Percentiles rank a stretch among this genome's conserved stretches.
Evolutionary conservation across 2,113 vertebrate species (phyloP).

Genomic region (Noturus placidus): DNA sequence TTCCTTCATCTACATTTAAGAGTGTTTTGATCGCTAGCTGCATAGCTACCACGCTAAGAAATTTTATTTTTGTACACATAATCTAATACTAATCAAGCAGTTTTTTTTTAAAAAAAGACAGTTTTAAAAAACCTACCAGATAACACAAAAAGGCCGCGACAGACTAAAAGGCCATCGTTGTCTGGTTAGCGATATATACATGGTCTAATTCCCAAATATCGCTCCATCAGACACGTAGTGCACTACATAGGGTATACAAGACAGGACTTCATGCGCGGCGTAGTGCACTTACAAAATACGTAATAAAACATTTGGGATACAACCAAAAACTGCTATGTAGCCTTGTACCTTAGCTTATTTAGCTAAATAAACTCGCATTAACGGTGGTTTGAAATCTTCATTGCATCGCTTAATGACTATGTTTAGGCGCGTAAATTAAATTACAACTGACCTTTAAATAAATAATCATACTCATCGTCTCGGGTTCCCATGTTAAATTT

Average conservation of each 20-base stretch:
- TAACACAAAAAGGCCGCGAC: background rate
- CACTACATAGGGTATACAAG: background rate
- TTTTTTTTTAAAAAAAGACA: background rate
- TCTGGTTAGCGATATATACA: background rate
- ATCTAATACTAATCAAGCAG: background rate
- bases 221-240: background rate
- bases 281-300: background rate
- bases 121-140: background rate
- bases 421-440: background rate
- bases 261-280: too few relatives aligned
- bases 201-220: background rate
- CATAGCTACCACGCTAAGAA: background rate
- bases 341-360: background rate
- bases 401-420: background rate
- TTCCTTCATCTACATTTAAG: background rate
- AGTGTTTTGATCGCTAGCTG: background rate
- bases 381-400: background rate
- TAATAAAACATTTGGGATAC: background rate
- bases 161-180: slow-evolving; percentile 24
- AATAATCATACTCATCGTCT: slow-evolving; percentile 78
- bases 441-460: slow-evolving; percentile 73
- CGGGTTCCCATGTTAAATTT: slow-evolving; percentile 68
- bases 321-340: background rate
- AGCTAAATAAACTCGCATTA: slow-evolving; percentile 27
- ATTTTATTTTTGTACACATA: background rate